Evolutionary conservation across 2,797 vertebrate species (phyloP).

Genomic region (Nyctalus aviator): DNA sequence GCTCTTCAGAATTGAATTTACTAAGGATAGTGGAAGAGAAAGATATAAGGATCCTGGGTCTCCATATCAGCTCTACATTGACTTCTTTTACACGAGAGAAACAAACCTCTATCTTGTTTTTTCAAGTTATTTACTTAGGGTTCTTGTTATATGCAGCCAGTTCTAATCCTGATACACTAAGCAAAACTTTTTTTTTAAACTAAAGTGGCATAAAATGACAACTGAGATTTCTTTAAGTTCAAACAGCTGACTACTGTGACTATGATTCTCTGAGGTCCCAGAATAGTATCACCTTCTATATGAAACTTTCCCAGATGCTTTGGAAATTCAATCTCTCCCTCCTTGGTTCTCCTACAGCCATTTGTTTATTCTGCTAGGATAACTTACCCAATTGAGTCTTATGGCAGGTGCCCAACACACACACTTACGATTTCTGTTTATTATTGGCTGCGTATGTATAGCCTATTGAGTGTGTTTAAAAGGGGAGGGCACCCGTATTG

Average conservation of each 20-base stretch:
- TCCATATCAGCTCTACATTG: not conserved
- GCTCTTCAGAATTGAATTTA: not conserved
- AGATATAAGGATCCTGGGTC: not conserved
- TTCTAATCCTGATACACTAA: not conserved
- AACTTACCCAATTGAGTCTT: not conserved
- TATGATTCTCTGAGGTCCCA: not conserved
- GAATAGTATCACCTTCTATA: not conserved
- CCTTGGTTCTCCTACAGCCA: not conserved
- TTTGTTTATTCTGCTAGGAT: conserved; percentile 29
- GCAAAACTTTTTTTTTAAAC: conserved; percentile 12
- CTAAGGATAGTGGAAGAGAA: conserved; percentile 10
- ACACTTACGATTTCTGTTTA: not conserved
- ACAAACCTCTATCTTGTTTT: conserved; percentile 32
- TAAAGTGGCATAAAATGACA: conserved; percentile 24
- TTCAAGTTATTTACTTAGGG: conserved; percentile 24
- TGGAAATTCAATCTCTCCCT: conserved; percentile 13
- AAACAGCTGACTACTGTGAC: not conserved
- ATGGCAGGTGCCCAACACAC: not conserved
- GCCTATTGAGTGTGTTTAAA: not conserved
- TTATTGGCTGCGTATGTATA: not conserved
- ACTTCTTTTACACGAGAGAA: conserved; percentile 14
- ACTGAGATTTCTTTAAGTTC: not conserved
- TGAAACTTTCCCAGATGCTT: not conserved
- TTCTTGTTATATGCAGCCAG: not conserved
- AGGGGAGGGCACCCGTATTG: not conserved